These are phyloP conservation scores for pig (Sus scrofa) DNA, from an alignment of 2,113 vertebrate genomes.

Conservation along the genomic window T2T-Sscrofa CM000828.6:51778001-51778500, in stretches of 20 bases:
- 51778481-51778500: not conserved
- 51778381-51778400: not conserved
- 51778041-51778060: not conserved
- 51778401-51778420: not conserved
- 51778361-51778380: no score
- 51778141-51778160: constrained; percentile 30
- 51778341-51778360: no score
- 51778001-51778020: constrained; percentile 27
- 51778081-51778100: not conserved
- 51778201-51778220: not conserved
- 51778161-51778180: not conserved
- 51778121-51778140: not conserved
- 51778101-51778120: not conserved
- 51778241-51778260: not conserved
- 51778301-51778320: no score
- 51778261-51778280: no score
- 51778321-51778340: no score
- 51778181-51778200: constrained; percentile 23
- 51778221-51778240: not conserved
- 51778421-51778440: not conserved
- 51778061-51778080: not conserved
- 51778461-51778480: not conserved
- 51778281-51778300: no score
- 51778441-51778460: not conserved
- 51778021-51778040: constrained; percentile 6